Conservation (phyloP, 2,113 vertebrate species). For the Lampris megalopsis region DNA sequence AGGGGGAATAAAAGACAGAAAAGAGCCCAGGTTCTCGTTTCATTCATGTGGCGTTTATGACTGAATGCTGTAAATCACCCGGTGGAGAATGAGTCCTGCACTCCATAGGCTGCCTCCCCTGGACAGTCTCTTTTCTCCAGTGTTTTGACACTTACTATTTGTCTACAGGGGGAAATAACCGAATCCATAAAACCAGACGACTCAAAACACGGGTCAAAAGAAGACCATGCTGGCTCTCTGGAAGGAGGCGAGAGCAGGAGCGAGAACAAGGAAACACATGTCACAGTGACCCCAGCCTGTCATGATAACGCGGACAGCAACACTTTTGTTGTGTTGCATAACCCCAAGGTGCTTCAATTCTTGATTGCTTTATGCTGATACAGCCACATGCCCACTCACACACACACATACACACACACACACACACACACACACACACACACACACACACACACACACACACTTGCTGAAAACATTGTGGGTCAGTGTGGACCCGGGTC, state of each 20-base stretch:
- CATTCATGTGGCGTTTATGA: constrained; percentile 24
- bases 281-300: not conserved
- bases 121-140: not conserved
- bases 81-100: constrained; percentile 10
- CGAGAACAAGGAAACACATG: not conserved
- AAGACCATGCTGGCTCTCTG: not conserved
- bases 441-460: not conserved
- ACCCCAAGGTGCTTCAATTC: not conserved
- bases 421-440: not conserved
- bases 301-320: not conserved
- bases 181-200: not conserved
- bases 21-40: constrained; percentile 18
- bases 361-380: not conserved
- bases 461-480: not conserved
- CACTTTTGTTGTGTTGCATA: not conserved
- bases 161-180: not conserved
- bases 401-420: not conserved
- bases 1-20: constrained; percentile 11
- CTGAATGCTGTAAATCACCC: constrained; percentile 39
- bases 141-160: not conserved
- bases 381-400: constrained; percentile 13
- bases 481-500: constrained; percentile 17
- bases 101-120: constrained; percentile 22
- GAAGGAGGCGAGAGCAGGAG: not conserved
- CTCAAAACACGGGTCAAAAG: not conserved